A percentile compares a stretch with the other conserved stretches of the same genome.
phyloP scores from a whole-genome alignment of 2,888 invertebrate species.

The Luperina testacea region DNA sequence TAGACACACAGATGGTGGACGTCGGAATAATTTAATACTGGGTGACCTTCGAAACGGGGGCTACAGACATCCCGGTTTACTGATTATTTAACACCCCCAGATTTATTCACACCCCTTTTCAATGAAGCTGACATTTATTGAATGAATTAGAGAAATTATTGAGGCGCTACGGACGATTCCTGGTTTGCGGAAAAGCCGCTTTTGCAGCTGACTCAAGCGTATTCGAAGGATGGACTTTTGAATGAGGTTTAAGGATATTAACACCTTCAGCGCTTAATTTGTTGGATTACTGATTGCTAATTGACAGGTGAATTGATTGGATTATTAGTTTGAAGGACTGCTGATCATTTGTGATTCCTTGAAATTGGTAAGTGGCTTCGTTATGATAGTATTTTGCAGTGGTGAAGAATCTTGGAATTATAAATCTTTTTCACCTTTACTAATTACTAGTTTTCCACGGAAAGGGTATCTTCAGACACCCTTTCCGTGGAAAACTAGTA shows the following conservation, averaged over 20 bases:
- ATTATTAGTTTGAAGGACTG: constrained; percentile 9
- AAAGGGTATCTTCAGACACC: no score
- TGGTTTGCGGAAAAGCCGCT: constrained; percentile 13
- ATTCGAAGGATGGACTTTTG: background rate
- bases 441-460: background rate
- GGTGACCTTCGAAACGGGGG: constrained; percentile 51
- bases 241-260: background rate
- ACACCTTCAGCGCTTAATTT: constrained; percentile 16
- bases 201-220: background rate
- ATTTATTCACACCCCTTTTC: constrained; percentile 66
- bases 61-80: constrained; percentile 42
- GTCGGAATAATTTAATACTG: constrained; percentile 64
- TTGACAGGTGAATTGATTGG: background rate
- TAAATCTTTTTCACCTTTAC: background rate
- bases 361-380: background rate
- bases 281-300: constrained; percentile 19
- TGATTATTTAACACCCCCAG: constrained; percentile 63
- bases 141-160: constrained; percentile 62
- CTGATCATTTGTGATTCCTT: background rate
- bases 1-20: constrained; percentile 59
- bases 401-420: background rate
- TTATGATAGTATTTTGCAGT: background rate
- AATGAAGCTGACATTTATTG: constrained; percentile 59
- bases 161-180: constrained; percentile 29
- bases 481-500: no score